Evolutionary conservation across 2,797 vertebrate species (phyloP).

Genomic region (Distichodus sexfasciatus): DNA sequence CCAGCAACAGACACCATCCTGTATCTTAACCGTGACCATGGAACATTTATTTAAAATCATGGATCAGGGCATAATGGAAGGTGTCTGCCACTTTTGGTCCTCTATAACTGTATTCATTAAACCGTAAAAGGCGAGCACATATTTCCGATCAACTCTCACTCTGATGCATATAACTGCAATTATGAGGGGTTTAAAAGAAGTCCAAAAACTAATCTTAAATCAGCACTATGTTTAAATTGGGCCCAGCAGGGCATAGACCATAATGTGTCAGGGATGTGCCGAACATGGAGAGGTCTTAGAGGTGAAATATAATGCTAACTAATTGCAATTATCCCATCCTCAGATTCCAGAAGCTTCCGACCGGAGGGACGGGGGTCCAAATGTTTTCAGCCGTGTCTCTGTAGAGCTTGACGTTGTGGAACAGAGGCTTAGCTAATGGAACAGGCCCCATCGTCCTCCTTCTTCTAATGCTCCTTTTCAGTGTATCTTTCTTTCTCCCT

Average conservation of each 20-base stretch:
- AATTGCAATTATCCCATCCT: conserved; percentile 36
- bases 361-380: neutral
- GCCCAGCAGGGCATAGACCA: neutral
- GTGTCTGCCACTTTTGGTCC: too few relatives aligned
- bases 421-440: conserved; percentile 36
- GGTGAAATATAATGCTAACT: conserved; percentile 31
- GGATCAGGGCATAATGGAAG: neutral
- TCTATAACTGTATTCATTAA: neutral
- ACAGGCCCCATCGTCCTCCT: conserved; percentile 19
- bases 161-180: neutral
- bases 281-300: conserved; percentile 1
- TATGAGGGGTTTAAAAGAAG: neutral
- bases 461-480: conserved; percentile 11
- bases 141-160: neutral
- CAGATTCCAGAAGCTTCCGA: conserved; percentile 14
- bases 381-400: conserved; percentile 21
- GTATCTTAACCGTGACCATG: neutral
- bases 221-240: neutral
- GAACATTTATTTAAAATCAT: neutral
- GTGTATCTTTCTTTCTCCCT: conserved; percentile 36
- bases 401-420: conserved; percentile 22
- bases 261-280: conserved; percentile 3
- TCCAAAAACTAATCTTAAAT: neutral
- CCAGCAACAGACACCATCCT: neutral
- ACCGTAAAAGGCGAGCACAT: neutral